Conservation (phyloP, 1,140 invertebrate genomes). For the Riptortus pedestris region DNA sequence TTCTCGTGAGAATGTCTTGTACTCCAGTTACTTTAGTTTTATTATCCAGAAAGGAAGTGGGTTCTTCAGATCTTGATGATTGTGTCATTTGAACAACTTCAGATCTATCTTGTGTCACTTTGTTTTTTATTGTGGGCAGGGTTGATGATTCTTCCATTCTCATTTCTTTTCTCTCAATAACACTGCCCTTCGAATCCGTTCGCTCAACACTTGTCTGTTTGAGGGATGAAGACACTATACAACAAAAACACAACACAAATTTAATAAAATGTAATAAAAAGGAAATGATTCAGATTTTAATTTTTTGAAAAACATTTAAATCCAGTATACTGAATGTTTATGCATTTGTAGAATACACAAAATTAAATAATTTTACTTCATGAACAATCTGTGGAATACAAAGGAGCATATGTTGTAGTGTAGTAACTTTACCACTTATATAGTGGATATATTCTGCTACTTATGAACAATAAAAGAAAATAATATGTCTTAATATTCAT, state of each 20-base stretch:
- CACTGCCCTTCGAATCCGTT: constrained; percentile 9
- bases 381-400: no score
- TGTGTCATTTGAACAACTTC: constrained; percentile 2
- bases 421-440: no score
- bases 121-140: not conserved
- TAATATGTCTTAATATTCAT: no score
- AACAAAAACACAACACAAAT: constrained; percentile 1
- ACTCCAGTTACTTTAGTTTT: constrained; percentile 54
- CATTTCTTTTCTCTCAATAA: constrained; percentile 5
- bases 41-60: constrained; percentile 50
- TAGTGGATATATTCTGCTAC: no score
- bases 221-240: constrained; percentile 31
- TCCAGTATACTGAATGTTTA: no score
- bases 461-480: no score
- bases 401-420: no score
- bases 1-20: constrained; percentile 58
- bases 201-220: constrained; percentile 26
- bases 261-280: constrained; percentile 10
- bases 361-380: no score
- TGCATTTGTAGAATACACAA: no score
- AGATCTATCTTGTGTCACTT: not conserved
- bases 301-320: no score
- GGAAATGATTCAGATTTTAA: no score
- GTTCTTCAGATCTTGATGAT: constrained; percentile 11
- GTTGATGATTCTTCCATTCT: constrained; percentile 6